Conservation (phyloP, 2,113 vertebrate species). For the Anthoscopus minutus region DNA sequence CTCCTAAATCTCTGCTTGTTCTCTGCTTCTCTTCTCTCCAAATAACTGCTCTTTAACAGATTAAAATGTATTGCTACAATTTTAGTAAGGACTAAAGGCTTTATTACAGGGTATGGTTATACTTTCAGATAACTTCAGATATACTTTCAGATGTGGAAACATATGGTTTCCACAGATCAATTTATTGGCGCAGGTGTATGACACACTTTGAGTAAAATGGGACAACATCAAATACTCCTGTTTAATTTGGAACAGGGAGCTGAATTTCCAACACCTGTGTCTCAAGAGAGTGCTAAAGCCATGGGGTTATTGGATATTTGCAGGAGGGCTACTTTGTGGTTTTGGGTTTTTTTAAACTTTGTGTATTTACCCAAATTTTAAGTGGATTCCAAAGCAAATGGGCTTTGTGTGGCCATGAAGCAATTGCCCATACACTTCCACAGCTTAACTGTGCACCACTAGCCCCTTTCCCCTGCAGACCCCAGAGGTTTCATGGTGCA, state of each 20-base stretch:
- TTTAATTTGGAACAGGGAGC: not conserved
- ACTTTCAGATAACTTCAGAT: constrained; percentile 23
- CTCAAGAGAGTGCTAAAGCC: constrained; percentile 2
- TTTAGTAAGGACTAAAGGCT: not conserved
- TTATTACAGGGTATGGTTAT: not conserved
- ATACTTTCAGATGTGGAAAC: constrained; percentile 7
- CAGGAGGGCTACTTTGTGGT: not conserved
- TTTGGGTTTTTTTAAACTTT: not conserved
- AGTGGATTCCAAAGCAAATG: not conserved
- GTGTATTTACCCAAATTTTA: not conserved
- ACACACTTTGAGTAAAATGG: not conserved
- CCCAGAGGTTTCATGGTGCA: not conserved
- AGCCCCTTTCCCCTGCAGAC: not conserved
- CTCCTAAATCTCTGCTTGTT: not conserved
- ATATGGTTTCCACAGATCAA: not conserved
- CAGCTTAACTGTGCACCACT: not conserved
- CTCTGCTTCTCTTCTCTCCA: not conserved
- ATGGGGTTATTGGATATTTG: not conserved
- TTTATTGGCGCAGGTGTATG: not conserved
- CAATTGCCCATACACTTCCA: not conserved
- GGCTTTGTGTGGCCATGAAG: not conserved
- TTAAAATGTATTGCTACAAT: not conserved
- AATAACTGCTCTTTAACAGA: not conserved
- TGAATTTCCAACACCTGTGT: not conserved
- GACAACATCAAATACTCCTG: not conserved